Evolutionary conservation across 2,888 invertebrate species (phyloP), one percentile per base, ranked within the genome.

Genomic region (Tanytarsus gracilentus): DNA sequence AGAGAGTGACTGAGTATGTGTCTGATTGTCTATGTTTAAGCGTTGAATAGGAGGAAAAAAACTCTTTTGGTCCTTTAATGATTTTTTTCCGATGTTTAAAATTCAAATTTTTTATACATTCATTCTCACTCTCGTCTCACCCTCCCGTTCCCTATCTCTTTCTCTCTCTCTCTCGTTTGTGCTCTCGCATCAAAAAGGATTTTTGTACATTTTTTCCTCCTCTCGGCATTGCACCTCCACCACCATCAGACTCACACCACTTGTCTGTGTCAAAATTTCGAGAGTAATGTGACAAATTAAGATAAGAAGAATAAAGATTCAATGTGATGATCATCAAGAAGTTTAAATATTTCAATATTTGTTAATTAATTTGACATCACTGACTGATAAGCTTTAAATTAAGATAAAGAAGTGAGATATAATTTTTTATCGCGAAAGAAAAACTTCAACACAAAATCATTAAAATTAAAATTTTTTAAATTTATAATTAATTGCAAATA

Each of bases 41-140:
- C 48, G 48, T 25, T 33, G 55, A 55, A 55, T 40, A 40, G 55
- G 30, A 51, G 51, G 30, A 51, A 51, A 51, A 49, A 55, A 55
- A 55, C 18, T 26, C n/a, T 33, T 55, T 58, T 58, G 58, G 58
- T 58, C 58, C 58, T 58, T 58, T 58, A 58, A 58, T 58, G 58
- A 58, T 58, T 58, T 58, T 58, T 58, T 58, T 58, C 25, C 40
- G 55, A 44, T 55, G 55, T 58, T 58, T 30, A 58, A 58, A 48
- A 30, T 58, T 48, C 44, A 58, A 44, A 48, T 58, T 58, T 58
- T 58, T 40, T 58, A 36, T 14, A 14, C 36, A n/a, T 36, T 36
- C 16, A 36, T n/a, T n/a, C n/a, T n/a, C n/a, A n/a, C n/a, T n/a
- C n/a, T n/a, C n/a, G n/a, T n/a, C n/a, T n/a, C n/a, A n/a, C n/a